Percentiles rank a stretch among this genome's conserved stretches.
These are phyloP conservation scores for Metopolophium dirhodum DNA, from an alignment of 1,140 invertebrate species.

Conservation along the genomic window DNA sequence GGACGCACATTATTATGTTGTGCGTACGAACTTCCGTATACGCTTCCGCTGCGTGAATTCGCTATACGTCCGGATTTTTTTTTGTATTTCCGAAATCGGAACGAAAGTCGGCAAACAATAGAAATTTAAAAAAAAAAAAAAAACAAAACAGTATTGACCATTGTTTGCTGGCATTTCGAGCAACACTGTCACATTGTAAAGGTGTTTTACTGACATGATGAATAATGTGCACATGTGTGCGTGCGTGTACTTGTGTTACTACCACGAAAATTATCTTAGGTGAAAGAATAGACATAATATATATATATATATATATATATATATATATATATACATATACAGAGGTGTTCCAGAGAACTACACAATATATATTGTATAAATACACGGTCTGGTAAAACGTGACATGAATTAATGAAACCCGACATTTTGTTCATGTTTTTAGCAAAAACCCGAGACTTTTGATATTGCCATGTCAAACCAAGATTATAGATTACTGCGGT, in stretches of 20 bases:
- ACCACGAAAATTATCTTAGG: not conserved
- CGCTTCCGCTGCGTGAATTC: not conserved
- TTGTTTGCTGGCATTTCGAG: not conserved
- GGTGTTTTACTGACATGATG: not conserved
- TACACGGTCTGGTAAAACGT: not conserved
- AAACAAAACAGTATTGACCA: not conserved
- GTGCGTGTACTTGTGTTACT: not conserved
- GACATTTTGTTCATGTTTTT: not conserved
- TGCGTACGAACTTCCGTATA: not conserved
- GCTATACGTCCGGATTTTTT: not conserved
- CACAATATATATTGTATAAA: not conserved
- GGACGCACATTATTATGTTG: not conserved
- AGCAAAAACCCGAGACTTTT: not conserved
- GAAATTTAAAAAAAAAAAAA: no score
- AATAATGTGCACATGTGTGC: not conserved
- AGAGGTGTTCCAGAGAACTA: not conserved
- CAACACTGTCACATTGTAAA: not conserved
- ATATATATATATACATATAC: not conserved
- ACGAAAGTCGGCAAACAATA: not conserved
- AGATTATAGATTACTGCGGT: not conserved
- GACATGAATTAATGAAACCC: constrained; percentile 31
- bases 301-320: not conserved
- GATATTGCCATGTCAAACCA: not conserved
- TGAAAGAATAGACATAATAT: not conserved
- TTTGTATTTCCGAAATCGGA: not conserved